Percentiles rank a stretch among this genome's conserved stretches.
Conservation (phyloP, 1,140 invertebrate genomes). For the Saccostrea echinata region DNA sequence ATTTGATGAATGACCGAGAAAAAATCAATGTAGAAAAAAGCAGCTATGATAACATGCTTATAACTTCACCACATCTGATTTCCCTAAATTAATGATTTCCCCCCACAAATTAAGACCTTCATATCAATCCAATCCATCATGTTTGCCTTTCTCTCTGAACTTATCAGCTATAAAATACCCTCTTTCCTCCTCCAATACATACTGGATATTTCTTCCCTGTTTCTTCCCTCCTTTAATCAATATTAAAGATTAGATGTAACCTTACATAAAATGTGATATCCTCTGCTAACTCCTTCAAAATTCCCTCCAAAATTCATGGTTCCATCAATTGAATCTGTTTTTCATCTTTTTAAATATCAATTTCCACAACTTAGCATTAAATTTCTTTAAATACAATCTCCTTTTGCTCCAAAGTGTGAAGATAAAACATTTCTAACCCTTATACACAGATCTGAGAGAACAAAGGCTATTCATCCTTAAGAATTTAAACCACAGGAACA, state of each 20-base stretch:
- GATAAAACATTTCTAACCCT: background rate
- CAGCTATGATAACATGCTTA: slow-evolving; percentile 24
- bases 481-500: background rate
- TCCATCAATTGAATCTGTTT: background rate
- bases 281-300: background rate
- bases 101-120: slow-evolving; percentile 28
- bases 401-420: background rate
- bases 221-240: background rate
- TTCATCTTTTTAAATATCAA: background rate
- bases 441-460: background rate
- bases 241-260: background rate
- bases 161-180: slow-evolving; percentile 19
- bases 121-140: slow-evolving; percentile 23
- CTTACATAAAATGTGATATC: background rate
- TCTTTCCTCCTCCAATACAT: background rate
- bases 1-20: slow-evolving; percentile 8
- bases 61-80: slow-evolving; percentile 10
- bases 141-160: background rate
- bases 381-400: background rate
- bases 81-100: background rate
- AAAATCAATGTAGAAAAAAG: slow-evolving; percentile 5
- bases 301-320: too few species aligned
- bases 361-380: background rate
- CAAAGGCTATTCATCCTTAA: background rate
- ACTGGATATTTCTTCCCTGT: background rate